Conservation (phyloP, 2,888 invertebrate genomes). For the Drosophila anomelani region DNA sequence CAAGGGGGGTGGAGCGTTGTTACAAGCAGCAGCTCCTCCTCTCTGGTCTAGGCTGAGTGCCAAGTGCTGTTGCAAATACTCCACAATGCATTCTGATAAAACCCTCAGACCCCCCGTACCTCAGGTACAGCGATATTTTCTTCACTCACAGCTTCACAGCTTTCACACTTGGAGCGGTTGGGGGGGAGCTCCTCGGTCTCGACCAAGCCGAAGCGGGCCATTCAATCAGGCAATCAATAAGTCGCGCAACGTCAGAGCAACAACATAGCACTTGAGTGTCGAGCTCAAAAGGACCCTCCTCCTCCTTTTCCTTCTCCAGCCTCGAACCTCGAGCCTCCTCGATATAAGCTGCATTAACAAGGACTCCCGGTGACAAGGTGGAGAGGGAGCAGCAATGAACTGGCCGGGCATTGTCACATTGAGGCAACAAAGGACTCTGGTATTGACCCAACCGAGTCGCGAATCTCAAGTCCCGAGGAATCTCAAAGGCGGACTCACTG, state of each 20-base stretch:
- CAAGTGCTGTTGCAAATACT: constrained; percentile 23
- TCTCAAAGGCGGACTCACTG: constrained; percentile 6
- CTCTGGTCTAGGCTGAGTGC: constrained; percentile 12
- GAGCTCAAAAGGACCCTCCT: constrained; percentile 27
- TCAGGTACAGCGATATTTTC: constrained; percentile 15
- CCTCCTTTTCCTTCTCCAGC: constrained; percentile 3
- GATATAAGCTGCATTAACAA: constrained; percentile 31
- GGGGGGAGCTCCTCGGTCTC: background rate
- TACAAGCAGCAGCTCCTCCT: too few relatives aligned
- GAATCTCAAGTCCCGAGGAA: constrained; percentile 13
- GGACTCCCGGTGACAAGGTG: constrained; percentile 5
- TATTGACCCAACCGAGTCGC: constrained; percentile 52
- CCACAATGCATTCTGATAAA: constrained; percentile 20
- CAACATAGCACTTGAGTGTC: constrained; percentile 40
- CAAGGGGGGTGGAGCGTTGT: background rate
- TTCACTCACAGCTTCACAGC: background rate
- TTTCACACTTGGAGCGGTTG: background rate
- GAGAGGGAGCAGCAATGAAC: constrained; percentile 4
- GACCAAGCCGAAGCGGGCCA: constrained; percentile 3
- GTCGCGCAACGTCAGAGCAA: constrained; percentile 19
- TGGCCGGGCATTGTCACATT: constrained; percentile 22
- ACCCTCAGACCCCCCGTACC: background rate
- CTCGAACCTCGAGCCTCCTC: constrained; percentile 1
- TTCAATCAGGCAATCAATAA: constrained; percentile 44
- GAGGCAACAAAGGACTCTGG: constrained; percentile 2